Evolutionary conservation across 2,113 vertebrate genomes (phyloP).

Genomic region (Panthera uncia): DNA sequence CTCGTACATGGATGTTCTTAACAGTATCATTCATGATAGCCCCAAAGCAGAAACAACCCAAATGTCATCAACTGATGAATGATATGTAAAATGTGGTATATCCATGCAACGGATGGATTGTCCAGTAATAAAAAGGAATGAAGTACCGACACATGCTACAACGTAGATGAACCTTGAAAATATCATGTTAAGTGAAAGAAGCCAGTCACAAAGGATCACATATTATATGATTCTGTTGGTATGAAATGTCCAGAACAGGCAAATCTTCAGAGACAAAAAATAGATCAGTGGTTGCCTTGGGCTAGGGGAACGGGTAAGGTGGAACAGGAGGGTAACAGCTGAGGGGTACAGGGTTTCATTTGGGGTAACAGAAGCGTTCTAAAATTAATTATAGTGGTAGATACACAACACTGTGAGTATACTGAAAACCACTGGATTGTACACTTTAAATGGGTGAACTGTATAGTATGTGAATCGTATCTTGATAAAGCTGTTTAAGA

Average conservation of each 20-base stretch:
- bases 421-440: neutral
- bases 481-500: neutral
- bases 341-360: neutral
- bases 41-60: neutral
- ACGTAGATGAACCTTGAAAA: neutral
- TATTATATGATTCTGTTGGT: neutral
- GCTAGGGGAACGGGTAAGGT: neutral
- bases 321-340: neutral
- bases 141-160: neutral
- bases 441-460: neutral
- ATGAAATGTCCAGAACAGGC: neutral
- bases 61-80: neutral
- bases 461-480: neutral
- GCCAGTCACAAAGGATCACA: neutral
- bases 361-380: neutral
- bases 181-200: neutral
- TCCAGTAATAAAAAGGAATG: neutral
- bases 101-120: neutral
- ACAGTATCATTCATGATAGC: neutral
- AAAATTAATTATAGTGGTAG: neutral
- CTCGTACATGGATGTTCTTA: neutral
- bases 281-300: neutral
- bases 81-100: neutral
- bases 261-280: neutral
- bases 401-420: neutral